Base-by-base conservation (phyloP, 1,140 invertebrate species). In the Spodoptera frugiperda region DNA sequence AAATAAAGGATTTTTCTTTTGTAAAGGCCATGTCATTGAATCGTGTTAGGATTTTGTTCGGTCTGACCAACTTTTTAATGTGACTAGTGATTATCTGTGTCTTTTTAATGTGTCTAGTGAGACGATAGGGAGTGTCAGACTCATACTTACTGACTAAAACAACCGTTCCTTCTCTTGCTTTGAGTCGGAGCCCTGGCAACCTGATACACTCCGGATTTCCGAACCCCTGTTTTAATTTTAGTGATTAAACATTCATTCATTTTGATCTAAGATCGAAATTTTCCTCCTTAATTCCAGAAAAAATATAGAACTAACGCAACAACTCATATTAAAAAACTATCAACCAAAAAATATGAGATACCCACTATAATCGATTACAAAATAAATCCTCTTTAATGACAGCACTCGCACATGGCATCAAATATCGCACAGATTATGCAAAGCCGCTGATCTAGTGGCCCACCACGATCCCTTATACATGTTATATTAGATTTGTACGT, bases 401-500 rank as follows among this genome's bases (percentile, higher is more conserved):
- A 76, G 71, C 75, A 54, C 10, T 78, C 19, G 73, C 70, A 81
- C 68, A 70, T 73, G 71, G 44, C 55, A 14, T 59, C 55, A 30
- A 55, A 49, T 61, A 61, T 59, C 39, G 25, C 53, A 19, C 67
- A 61, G 77, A 77, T 63, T 74, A 82, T 82, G 81, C 78, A 79
- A 82, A 82, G 81, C 81, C 76, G 44, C 10, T 11, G 49, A 15
- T 48, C 54, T 14, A 15, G 25, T 54, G 54, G 54, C 17, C 17
- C 19, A 19, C 75, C 81, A 78, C 78, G 72, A 44, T 54, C 71
- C 49, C 71, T 46, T 33, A 51, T 73, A 73, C 48, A 76, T 78
- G 79, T 81, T 76, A 73, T 76, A 51, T 78, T 78, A 73, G 76
- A 81, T 81, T 81, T 81, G 78, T 78, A 65, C 19, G 49, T 68